Base-by-base conservation (phyloP, 1,140 invertebrate species). In the Calephelis virginiensis region DNA sequence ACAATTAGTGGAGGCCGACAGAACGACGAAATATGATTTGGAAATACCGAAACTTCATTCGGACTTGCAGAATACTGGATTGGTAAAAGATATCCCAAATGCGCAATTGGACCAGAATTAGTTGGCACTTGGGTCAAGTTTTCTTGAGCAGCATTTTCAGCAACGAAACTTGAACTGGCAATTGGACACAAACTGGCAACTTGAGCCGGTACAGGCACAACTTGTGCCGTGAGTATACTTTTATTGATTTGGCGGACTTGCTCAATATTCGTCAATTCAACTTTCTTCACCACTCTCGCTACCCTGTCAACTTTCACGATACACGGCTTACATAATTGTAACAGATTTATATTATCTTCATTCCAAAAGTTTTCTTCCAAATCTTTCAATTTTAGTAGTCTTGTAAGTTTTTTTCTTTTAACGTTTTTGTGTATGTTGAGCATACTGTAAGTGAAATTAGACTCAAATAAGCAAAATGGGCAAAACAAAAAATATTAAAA, bases 161-260 rank as follows among this genome's bases (percentile, higher is more conserved):
- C 11, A 38, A 37, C 9, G 14, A 0, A 12, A 28, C 8, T 45
- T 0, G 11, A 6, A 17, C 14, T 28, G 40, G 6, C 40, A 43
- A 6, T 43, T 43, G 40, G 40, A 28, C 28, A 28, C 28, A 28
- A 28, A 28, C 50, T 11, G 11, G 14, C 28, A 37, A 17, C 53
- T 56, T 8, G 28, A 12, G 45, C n/a, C 17, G 64, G 10, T 11
- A 67, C 62, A 3, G 73, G 73, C 9, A 17, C 64, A 0, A 71
- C 71, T 14, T 73, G 60, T 6, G 73, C 73, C 8, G 68, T 68
- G 40, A 70, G n/a, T 3, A 72, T 70, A 3, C 43, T 67, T 9
- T 45, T 70, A 45, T 75, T 73, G 10, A 72, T 72, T 9, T 66
- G 63, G 8, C 73, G 63, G 8, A 73, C 59, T 43, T 70, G 61